phyloP scores from a whole-genome alignment of 2,797 vertebrate species.

The Microchirus variegatus region DNA sequence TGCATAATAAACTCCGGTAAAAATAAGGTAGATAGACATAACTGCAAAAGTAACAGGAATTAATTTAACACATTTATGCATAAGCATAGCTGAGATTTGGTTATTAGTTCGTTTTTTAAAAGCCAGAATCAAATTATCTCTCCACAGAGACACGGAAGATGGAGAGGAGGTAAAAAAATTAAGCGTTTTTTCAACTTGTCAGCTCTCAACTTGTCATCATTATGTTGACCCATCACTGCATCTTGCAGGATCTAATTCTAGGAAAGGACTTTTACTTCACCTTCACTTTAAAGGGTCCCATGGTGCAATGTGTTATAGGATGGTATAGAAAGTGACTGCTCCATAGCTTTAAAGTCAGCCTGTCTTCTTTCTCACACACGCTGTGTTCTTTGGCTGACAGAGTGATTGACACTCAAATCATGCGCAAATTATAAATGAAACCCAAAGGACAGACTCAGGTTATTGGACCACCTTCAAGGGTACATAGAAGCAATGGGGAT shows the following conservation, averaged over 20 bases:
- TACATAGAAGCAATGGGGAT: conserved; percentile 14
- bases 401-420: conserved; percentile 59
- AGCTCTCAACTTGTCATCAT: neutral
- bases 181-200: no score
- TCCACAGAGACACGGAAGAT: neutral
- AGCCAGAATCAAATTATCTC: neutral
- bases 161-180: no score
- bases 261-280: conserved; percentile 19
- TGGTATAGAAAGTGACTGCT: conserved; percentile 24
- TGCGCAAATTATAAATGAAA: conserved; percentile 47
- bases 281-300: conserved; percentile 27
- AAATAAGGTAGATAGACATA: neutral
- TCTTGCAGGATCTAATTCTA: conserved; percentile 1
- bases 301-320: neutral
- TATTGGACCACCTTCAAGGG: conserved; percentile 43
- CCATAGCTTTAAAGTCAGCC: conserved; percentile 27
- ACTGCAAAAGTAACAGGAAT: neutral
- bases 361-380: conserved; percentile 24
- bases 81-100: neutral
- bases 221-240: neutral
- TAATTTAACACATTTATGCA: neutral
- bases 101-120: neutral
- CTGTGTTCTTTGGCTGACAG: conserved; percentile 9
- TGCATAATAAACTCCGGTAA: no score
- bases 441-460: conserved; percentile 16